Conservation (phyloP, 2,113 vertebrate genomes). For the Semnornis frantzii region DNA sequence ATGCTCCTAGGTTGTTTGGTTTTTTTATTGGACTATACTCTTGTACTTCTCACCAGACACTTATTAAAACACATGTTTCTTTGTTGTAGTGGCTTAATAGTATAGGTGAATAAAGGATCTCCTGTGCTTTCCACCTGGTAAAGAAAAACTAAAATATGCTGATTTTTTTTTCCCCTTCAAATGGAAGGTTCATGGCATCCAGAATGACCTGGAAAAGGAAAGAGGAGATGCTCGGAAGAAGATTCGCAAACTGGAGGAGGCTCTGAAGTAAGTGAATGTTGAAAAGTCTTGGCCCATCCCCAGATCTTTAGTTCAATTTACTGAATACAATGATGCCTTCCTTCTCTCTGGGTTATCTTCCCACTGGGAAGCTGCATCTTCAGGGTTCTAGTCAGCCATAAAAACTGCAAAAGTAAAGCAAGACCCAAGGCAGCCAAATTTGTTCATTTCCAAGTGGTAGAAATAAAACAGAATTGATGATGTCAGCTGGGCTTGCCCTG, state of each 20-base stretch:
- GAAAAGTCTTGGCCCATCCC: neutral
- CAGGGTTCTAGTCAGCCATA: neutral
- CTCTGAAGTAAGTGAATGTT: constrained; percentile 73
- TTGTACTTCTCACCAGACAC: neutral
- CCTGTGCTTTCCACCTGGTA: neutral
- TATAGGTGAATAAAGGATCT: neutral
- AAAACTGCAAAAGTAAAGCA: neutral
- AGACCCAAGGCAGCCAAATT: neutral
- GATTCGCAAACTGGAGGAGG: constrained; percentile 68
- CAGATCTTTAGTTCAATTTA: neutral
- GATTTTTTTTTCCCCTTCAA: neutral
- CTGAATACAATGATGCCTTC: neutral
- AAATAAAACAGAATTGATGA: constrained; percentile 1
- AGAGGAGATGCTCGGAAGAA: constrained; percentile 69
- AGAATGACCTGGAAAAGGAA: constrained; percentile 72
- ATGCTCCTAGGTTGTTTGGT: neutral
- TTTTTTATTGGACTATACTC: neutral
- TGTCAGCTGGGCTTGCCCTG: neutral
- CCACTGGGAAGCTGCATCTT: neutral
- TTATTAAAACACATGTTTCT: neutral
- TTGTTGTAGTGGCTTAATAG: neutral
- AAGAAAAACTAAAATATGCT: neutral
- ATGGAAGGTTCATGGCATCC: constrained; percentile 70
- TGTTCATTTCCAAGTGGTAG: constrained; percentile 8
- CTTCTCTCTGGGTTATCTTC: neutral